These are phyloP conservation scores for Bettongia penicillata DNA, from an alignment of 2,113 vertebrate genomes.

Conservation along the genomic window DNA sequence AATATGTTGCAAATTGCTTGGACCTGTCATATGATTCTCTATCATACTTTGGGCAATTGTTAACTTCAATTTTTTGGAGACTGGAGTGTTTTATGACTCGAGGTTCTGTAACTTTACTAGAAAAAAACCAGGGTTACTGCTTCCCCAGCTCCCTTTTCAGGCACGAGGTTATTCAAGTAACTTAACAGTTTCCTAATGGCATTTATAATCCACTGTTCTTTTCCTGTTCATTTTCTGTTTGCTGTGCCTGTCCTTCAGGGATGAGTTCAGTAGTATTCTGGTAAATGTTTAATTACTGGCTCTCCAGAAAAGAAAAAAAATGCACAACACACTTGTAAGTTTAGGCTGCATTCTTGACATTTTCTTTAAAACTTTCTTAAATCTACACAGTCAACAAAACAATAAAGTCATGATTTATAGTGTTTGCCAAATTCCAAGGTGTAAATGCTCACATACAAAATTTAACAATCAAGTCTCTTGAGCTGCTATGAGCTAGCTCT, in stretches of 20 bases:
- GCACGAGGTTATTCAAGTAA: neutral
- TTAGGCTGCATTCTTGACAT: neutral
- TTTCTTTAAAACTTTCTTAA: neutral
- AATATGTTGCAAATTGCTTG: neutral
- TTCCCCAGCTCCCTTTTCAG: neutral
- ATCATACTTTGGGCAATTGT: neutral
- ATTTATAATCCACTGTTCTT: neutral
- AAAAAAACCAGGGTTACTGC: neutral
- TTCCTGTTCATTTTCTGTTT: neutral
- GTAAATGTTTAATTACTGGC: neutral
- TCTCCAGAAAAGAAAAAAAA: neutral
- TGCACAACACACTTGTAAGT: neutral
- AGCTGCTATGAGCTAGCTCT: neutral
- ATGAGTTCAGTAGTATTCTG: neutral
- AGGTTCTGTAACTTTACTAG: neutral
- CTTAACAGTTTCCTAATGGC: neutral
- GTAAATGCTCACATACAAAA: neutral
- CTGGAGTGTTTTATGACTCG: neutral
- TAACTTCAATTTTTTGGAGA: neutral
- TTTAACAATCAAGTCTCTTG: neutral
- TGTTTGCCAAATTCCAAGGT: neutral
- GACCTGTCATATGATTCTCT: neutral
- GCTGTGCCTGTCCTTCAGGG: neutral
- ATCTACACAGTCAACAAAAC: neutral
- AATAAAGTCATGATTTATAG: neutral